Evolutionary conservation across 2,888 invertebrate genomes (phyloP).

Genomic region (Noctua janthina): DNA sequence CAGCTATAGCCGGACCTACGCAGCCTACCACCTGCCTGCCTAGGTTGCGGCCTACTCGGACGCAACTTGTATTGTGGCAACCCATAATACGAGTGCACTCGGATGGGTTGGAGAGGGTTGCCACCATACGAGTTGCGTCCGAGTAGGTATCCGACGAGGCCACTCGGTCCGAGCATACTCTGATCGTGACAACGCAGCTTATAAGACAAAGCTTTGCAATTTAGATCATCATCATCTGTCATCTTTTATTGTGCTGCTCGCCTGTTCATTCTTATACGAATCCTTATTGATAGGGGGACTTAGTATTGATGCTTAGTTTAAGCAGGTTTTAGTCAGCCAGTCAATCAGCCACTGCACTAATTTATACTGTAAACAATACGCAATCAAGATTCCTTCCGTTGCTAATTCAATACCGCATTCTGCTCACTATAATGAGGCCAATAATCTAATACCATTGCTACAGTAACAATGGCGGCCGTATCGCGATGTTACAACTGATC

Average conservation of each 20-base stretch:
- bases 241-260: not conserved
- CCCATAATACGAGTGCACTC: too few relatives aligned
- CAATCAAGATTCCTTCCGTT: not conserved
- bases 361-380: not conserved
- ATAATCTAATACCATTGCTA: slow-evolving; percentile 47
- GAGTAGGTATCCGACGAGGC: too few relatives aligned
- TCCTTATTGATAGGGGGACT: not conserved
- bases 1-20: too few relatives aligned
- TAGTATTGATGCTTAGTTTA: not conserved
- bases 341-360: not conserved
- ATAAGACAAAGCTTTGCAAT: too few relatives aligned
- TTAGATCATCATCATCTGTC: not conserved
- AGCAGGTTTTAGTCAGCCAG: not conserved
- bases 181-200: too few relatives aligned
- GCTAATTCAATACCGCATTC: slow-evolving; percentile 20
- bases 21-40: too few relatives aligned
- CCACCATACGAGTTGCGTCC: too few relatives aligned
- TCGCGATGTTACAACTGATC: slow-evolving; percentile 51
- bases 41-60: too few relatives aligned
- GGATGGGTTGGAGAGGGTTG: too few relatives aligned
- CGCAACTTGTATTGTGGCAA: too few relatives aligned
- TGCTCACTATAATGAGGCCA: slow-evolving; percentile 24
- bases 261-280: not conserved
- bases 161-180: too few relatives aligned
- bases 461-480: slow-evolving; percentile 49